These are phyloP conservation scores for Osmerus mordax DNA, from an alignment of 2,113 vertebrate genomes.

Conservation along the genomic window DNA sequence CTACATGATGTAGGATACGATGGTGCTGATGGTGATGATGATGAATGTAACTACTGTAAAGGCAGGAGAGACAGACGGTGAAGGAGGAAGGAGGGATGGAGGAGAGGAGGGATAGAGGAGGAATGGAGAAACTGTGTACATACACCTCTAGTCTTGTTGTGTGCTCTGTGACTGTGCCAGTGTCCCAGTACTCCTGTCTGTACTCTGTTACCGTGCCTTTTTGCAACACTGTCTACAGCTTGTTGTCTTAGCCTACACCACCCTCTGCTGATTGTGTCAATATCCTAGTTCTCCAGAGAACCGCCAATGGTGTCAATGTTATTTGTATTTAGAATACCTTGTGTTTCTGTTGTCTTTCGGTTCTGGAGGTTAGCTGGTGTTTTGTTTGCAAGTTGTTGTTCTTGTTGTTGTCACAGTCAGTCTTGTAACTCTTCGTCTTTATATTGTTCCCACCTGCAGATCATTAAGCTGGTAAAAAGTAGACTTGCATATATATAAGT, in stretches of 20 bases:
- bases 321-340: slow-evolving; percentile 4
- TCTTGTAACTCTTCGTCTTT: slow-evolving; percentile 31
- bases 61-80: background rate
- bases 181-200: slow-evolving; percentile 6
- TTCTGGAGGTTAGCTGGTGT: slow-evolving; percentile 31
- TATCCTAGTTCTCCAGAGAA: slow-evolving; percentile 6
- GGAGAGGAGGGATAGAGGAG: background rate
- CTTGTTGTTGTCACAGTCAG: slow-evolving; percentile 11
- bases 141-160: slow-evolving; percentile 46
- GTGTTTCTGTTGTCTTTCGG: slow-evolving; percentile 30
- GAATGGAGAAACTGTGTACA: slow-evolving; percentile 45
- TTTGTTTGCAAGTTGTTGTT: slow-evolving; percentile 30
- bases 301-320: slow-evolving; percentile 30
- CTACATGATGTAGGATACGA: background rate
- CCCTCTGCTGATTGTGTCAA: slow-evolving; percentile 43
- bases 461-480: slow-evolving; percentile 1
- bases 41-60: slow-evolving; percentile 22
- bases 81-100: background rate
- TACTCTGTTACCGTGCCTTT: slow-evolving; percentile 47
- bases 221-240: slow-evolving; percentile 37
- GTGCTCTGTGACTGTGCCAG: slow-evolving; percentile 42
- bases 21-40: slow-evolving; percentile 9
- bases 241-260: slow-evolving; percentile 52
- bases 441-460: slow-evolving; percentile 32
- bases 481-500: slow-evolving; percentile 19